phyloP scores from a whole-genome alignment of 2,888 invertebrate species.

The Melieria crassipennis region DNA sequence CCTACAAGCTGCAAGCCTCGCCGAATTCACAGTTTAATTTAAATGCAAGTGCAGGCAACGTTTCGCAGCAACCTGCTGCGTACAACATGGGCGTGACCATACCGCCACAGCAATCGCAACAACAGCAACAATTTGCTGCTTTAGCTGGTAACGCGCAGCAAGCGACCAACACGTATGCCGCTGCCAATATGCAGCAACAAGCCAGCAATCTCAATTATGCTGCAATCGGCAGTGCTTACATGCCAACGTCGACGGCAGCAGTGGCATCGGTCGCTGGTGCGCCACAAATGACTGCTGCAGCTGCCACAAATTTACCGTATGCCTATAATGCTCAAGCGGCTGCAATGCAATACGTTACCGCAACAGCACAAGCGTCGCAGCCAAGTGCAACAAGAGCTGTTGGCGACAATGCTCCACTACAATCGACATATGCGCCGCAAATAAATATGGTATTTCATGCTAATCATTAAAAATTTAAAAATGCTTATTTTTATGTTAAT shows the following conservation, averaged over 20 bases:
- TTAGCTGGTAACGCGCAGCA: no score
- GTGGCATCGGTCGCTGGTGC: not conserved
- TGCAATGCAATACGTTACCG: not conserved
- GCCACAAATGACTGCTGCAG: not conserved
- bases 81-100: not conserved
- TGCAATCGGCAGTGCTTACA: not conserved
- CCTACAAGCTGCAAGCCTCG: conserved; percentile 58
- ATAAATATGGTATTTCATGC: conserved; percentile 4
- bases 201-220: conserved; percentile 5
- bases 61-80: no score
- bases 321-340: not conserved
- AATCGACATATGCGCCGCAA: not conserved
- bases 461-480: not conserved
- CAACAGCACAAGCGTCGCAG: not conserved
- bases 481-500: not conserved
- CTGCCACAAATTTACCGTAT: conserved; percentile 13
- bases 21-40: conserved; percentile 54
- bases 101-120: conserved; percentile 15
- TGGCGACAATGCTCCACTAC: not conserved
- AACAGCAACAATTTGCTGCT: conserved; percentile 8
- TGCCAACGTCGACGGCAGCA: conserved; percentile 1
- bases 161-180: no score
- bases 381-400: not conserved
- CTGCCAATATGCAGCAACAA: conserved; percentile 9
- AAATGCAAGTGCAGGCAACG: conserved; percentile 44